A percentile compares a stretch with the other conserved stretches of the same genome.
Evolutionary conservation across 2,888 invertebrate genomes (phyloP).

Genomic region (Ormyrus labotus): DNA sequence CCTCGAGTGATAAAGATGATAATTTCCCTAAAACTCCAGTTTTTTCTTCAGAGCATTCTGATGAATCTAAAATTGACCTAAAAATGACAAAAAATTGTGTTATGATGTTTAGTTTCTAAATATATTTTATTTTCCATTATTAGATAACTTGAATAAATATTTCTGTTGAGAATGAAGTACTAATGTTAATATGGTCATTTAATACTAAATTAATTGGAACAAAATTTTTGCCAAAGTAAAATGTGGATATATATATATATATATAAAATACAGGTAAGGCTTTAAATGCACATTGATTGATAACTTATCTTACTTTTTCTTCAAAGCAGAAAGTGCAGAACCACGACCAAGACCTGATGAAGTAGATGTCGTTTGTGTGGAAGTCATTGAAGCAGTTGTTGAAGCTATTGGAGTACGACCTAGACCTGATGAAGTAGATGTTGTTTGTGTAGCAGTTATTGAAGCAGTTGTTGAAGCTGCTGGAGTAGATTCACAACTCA

Average conservation of each 20-base stretch:
- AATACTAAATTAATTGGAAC: not conserved
- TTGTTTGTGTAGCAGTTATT: not conserved
- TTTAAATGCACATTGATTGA: not conserved
- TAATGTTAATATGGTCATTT: no score
- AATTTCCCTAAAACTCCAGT: conserved; percentile 62
- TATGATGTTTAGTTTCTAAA: not conserved
- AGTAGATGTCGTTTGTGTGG: conserved; percentile 13
- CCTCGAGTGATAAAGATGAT: conserved; percentile 61
- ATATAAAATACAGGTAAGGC: not conserved
- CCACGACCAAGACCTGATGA: conserved; percentile 56
- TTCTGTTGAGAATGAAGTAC: no score
- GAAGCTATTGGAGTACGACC: no score
- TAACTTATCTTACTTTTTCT: conserved; percentile 25
- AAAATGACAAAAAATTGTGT: conserved; percentile 3
- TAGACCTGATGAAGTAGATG: conserved; percentile 7
- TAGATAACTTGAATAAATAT: no score
- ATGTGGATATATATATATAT: no score
- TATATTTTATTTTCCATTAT: not conserved
- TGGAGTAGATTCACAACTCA: no score
- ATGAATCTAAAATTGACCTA: conserved; percentile 20
- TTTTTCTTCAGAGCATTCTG: conserved; percentile 57
- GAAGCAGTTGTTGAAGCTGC: not conserved
- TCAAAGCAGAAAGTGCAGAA: conserved; percentile 27
- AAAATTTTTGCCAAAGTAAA: not conserved
- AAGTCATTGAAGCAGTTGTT: conserved; percentile 33